A percentile compares a stretch with the other conserved stretches of the same genome.
Evolutionary conservation across 2,888 invertebrate species (phyloP).

Genomic region (Melanargia galathea): DNA sequence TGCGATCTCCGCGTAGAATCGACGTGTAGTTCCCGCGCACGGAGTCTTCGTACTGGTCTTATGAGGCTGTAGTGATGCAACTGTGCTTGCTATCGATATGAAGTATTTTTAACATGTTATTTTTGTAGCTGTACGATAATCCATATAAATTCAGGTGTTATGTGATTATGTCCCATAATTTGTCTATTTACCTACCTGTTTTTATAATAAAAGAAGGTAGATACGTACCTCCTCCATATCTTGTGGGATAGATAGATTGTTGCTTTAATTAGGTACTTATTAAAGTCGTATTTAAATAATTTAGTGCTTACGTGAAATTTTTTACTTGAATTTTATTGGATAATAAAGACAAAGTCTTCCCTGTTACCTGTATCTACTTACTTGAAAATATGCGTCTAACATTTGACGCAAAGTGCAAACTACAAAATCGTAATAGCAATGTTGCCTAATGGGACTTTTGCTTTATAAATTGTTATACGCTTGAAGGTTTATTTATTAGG

Average conservation of each 20-base stretch:
- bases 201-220: no score
- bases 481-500: neutral
- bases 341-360: no score
- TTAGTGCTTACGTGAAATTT: no score
- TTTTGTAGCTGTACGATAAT: no score
- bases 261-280: no score
- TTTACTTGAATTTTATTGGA: no score
- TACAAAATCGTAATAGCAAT: neutral
- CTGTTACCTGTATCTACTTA: neutral
- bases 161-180: neutral
- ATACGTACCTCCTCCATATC: no score
- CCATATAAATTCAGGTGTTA: neutral
- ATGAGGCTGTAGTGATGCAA: conserved; percentile 30
- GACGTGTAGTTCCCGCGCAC: conserved; percentile 40
- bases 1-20: conserved; percentile 28
- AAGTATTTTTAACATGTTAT: no score
- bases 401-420: neutral
- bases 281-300: no score
- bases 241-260: no score
- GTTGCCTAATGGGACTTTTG: neutral
- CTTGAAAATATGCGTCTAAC: neutral
- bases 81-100: conserved; percentile 23
- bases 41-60: conserved; percentile 39
- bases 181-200: no score
- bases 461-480: neutral